Base-by-base conservation (phyloP, 2,113 vertebrate species). In the Cromileptes altivelis region DNA sequence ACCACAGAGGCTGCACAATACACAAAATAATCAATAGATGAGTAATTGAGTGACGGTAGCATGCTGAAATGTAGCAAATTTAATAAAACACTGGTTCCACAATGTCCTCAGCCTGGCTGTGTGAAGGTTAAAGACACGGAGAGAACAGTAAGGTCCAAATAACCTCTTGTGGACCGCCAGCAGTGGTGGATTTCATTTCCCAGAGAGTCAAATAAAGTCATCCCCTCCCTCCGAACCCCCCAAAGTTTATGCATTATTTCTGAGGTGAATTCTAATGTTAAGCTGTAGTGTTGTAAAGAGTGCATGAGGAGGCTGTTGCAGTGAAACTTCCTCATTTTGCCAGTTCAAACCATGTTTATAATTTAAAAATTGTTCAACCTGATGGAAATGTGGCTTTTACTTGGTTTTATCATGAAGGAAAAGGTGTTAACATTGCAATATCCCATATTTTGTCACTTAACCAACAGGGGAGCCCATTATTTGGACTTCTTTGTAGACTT, bases 1-100 rank as follows among this genome's bases (percentile, higher is more conserved):
- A 23, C 30, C 11, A 15, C 27, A n/a, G 47, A 40, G 45, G 50
- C 14, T 19, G 50, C 82, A 73, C 15, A 63, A 25, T 57, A 42
- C 42, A 53, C 14, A 64, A 15, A 40, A 64, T 40, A 71, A 75
- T 80, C 76, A 70, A 78, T 60, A 75, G 45, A 25, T 18, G 60
- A 77, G 56, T 73, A 55, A 71, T 40, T 74, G 74, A 47, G 69
- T 53, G 60, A 60, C 1, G n/a, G 45, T 21, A 61, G 53, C 21
- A 9, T 33, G 13, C 30, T 55, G 47, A 67, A 37, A 30, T 67
- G 47, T 1, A 6, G 70, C 18, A 47, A 56, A 77, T 40, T 57
- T 21, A 58, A 73, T 70, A 64, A 68, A 85, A 55, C 17, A 3
- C 37, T 3, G 23, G 33, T 50, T 68, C 25, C 70, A 14, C 0